Evolutionary conservation across 2,888 invertebrate species (phyloP).

Genomic region (Nemotelus pantherinus): DNA sequence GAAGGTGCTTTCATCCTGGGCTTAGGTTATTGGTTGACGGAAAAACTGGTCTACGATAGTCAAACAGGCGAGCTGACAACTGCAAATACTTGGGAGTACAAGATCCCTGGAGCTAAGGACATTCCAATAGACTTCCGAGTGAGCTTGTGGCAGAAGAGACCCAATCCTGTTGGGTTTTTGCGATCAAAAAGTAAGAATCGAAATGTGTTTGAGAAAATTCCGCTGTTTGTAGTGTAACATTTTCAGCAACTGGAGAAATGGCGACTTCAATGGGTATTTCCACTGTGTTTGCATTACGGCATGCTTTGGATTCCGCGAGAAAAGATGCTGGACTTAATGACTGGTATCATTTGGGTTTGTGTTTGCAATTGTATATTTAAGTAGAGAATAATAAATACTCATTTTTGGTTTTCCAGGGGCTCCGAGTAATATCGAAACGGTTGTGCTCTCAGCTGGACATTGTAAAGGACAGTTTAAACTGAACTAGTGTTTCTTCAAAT

Average conservation of each 20-base stretch:
- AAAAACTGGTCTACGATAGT: slow-evolving; percentile 70
- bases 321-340: slow-evolving; percentile 64
- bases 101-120: slow-evolving; percentile 75
- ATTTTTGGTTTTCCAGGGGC: slow-evolving; percentile 55
- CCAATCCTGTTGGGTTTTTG: slow-evolving; percentile 72
- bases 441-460: slow-evolving; percentile 38
- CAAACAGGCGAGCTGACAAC: slow-evolving; percentile 72
- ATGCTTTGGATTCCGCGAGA: slow-evolving; percentile 68
- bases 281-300: slow-evolving; percentile 66
- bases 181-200: slow-evolving; percentile 72
- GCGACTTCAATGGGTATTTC: slow-evolving; percentile 56
- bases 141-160: slow-evolving; percentile 71
- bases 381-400: neutral
- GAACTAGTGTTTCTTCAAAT: too few relatives aligned
- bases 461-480: too few relatives aligned
- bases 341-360: slow-evolving; percentile 62
- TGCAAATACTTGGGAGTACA: slow-evolving; percentile 78
- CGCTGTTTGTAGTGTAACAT: neutral
- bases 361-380: too few relatives aligned
- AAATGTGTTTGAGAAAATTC: slow-evolving; percentile 60
- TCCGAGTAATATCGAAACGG: slow-evolving; percentile 50
- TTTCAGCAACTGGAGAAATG: slow-evolving; percentile 60
- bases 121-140: slow-evolving; percentile 76
- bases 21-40: slow-evolving; percentile 75
- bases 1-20: slow-evolving; percentile 80